A percentile compares a stretch with the other conserved stretches of the same genome.
Evolutionary conservation across 37 sponge, comb jelly and placozoan species (phyloP).

Genomic region (Haliclona indistincta): DNA sequence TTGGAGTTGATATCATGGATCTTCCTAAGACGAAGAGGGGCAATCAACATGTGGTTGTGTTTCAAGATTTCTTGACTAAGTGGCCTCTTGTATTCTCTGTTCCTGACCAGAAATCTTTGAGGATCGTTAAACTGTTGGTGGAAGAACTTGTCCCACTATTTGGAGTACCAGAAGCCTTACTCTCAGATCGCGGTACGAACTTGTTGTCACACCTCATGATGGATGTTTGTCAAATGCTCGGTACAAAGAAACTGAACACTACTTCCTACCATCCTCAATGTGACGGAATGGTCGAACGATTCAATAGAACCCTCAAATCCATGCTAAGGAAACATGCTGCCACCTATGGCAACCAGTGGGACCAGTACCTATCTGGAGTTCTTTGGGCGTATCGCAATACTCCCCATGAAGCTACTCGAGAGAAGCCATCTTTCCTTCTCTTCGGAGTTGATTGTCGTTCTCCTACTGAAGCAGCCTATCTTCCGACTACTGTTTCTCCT

Average conservation of each 20-base stretch:
- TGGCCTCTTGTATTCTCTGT: conserved; percentile 18
- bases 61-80: conserved; percentile 32
- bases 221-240: conserved; percentile 9
- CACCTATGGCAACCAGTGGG: background rate
- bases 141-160: background rate
- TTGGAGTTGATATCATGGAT: conserved; percentile 53
- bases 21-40: conserved; percentile 24
- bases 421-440: conserved; percentile 15
- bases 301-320: background rate
- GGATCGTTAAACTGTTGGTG: conserved; percentile 6
- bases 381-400: conserved; percentile 14
- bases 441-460: conserved; percentile 1
- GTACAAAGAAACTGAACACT: conserved; percentile 19
- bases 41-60: conserved; percentile 25
- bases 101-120: conserved; percentile 1
- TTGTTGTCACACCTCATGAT: conserved; percentile 13
- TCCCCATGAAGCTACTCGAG: conserved; percentile 10
- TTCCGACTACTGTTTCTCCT: no score
- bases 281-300: background rate
- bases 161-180: conserved; percentile 18
- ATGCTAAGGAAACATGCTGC: background rate
- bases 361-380: background rate
- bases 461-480: background rate
- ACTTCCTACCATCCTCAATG: conserved; percentile 13
- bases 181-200: conserved; percentile 16